phyloP scores from a whole-genome alignment of 92 coral and sea anemone species.

The Paragorgia papillata region DNA sequence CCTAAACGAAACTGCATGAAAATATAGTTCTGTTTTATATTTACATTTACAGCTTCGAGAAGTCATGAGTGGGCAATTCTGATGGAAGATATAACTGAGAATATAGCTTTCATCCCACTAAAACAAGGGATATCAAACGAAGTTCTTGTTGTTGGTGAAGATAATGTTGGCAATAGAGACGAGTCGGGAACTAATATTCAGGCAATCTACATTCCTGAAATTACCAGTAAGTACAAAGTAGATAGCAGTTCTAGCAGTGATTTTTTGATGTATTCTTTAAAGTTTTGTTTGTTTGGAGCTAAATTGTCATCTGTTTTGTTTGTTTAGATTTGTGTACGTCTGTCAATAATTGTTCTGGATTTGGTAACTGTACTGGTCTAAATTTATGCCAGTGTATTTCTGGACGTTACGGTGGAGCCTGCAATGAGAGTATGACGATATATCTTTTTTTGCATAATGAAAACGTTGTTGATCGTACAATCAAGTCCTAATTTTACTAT shows the following conservation, averaged over 20 bases:
- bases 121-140: slow-evolving; percentile 48
- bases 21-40: no score
- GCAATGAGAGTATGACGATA: slow-evolving; percentile 58
- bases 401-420: slow-evolving; percentile 61
- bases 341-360: slow-evolving; percentile 63
- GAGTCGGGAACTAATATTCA: slow-evolving; percentile 32
- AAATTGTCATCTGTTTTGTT: background rate
- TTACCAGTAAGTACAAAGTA: slow-evolving; percentile 35
- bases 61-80: background rate
- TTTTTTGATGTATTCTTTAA: background rate
- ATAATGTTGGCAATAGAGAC: slow-evolving; percentile 61
- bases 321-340: slow-evolving; percentile 60
- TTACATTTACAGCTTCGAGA: background rate
- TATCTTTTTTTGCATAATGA: background rate
- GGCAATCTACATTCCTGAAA: slow-evolving; percentile 46
- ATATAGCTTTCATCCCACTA: slow-evolving; percentile 51
- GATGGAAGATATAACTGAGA: slow-evolving; percentile 46
- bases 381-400: slow-evolving; percentile 58
- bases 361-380: slow-evolving; percentile 62
- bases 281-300: background rate
- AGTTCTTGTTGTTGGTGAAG: slow-evolving; percentile 54
- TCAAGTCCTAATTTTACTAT: no score
- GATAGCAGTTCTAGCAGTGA: background rate
- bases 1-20: no score
- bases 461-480: no score